These are phyloP conservation scores for Holacanthella duospinosa DNA, from an alignment of 2,888 invertebrate genomes.

Conservation along the genomic window DNA sequence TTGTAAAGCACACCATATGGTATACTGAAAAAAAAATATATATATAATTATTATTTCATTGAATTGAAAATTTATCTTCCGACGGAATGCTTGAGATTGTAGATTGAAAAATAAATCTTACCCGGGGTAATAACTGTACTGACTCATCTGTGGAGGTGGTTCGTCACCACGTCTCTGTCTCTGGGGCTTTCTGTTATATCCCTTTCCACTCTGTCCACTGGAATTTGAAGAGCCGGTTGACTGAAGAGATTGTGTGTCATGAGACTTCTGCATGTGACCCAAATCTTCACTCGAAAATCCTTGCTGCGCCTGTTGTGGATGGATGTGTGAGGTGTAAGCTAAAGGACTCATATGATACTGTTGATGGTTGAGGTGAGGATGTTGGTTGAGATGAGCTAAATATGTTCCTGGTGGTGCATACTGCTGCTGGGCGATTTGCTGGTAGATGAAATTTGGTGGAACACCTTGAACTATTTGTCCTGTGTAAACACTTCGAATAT, in stretches of 20 bases:
- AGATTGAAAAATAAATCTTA: neutral
- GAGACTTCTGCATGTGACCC: neutral
- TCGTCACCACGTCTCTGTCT: slow-evolving; percentile 3
- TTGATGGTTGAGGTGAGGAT: slow-evolving; percentile 6
- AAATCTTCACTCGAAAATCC: neutral
- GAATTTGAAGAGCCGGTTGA: neutral
- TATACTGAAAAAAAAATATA: neutral
- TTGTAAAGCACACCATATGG: slow-evolving; percentile 5
- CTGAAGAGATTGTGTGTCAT: slow-evolving; percentile 1
- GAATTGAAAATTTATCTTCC: no score
- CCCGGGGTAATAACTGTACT: slow-evolving; percentile 1
- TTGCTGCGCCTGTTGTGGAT: neutral
- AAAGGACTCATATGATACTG: neutral
- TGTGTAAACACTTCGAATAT: neutral
- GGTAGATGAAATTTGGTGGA: neutral
- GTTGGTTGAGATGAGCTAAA: neutral
- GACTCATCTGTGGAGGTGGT: neutral
- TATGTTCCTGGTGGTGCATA: neutral
- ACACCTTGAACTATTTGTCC: slow-evolving; percentile 4
- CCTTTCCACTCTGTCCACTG: neutral
- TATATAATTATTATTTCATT: no score
- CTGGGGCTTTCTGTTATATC: neutral
- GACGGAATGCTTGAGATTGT: neutral
- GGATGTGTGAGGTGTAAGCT: neutral
- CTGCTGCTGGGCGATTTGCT: neutral